A percentile compares a stretch with the other conserved stretches of the same genome.
Evolutionary conservation across 2,113 vertebrate genomes (phyloP).

Genomic region (Eudyptes chrysolophus): DNA sequence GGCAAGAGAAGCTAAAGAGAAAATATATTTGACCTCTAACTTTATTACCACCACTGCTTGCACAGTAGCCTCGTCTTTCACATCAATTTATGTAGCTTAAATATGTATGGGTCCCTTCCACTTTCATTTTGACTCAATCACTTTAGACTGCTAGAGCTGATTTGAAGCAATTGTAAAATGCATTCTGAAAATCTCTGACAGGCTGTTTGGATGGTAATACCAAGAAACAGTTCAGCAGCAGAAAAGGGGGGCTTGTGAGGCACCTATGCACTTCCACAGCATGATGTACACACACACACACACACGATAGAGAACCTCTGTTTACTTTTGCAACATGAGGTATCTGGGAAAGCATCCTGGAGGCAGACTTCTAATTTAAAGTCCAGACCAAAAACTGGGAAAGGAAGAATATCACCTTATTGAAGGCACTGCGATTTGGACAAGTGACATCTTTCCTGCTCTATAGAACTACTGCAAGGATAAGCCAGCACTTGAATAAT

Average conservation of each 20-base stretch:
- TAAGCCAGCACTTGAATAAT: background rate
- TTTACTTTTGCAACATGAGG: background rate
- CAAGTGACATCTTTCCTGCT: background rate
- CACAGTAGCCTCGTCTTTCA: background rate
- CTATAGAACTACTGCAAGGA: background rate
- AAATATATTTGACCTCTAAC: background rate
- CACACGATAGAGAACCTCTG: background rate
- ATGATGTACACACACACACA: too few relatives aligned
- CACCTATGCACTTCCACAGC: background rate
- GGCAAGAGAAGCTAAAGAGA: background rate
- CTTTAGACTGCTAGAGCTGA: background rate
- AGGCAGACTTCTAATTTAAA: background rate
- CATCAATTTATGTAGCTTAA: background rate
- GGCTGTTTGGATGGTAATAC: background rate
- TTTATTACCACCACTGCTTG: background rate
- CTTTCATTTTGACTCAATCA: background rate
- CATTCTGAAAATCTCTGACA: background rate
- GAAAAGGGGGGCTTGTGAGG: background rate
- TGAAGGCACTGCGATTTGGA: background rate
- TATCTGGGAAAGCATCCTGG: background rate
- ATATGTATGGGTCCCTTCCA: accelerated
- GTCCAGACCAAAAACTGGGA: background rate
- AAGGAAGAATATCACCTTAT: background rate
- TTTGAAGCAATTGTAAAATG: background rate
- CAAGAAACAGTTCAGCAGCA: background rate